Conservation (phyloP, 2,888 invertebrate genomes). For the Glyphotaelius pellucidus region DNA sequence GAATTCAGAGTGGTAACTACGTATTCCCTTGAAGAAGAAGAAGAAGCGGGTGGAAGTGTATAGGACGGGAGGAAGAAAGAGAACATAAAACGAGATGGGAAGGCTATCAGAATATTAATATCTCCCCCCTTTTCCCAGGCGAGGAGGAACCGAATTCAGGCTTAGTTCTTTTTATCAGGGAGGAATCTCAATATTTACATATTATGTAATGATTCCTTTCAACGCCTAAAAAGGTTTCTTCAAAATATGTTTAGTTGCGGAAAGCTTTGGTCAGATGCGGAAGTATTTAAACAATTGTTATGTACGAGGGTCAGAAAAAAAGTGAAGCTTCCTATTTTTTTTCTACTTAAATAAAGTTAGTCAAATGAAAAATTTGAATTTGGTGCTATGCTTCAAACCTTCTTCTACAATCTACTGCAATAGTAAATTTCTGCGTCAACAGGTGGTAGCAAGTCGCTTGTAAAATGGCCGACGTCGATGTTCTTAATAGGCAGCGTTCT, state of each 20-base stretch:
- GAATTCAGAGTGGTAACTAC: conserved; percentile 55
- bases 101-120: conserved; percentile 47
- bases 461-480: too few species aligned
- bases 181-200: not conserved
- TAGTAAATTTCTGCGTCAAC: too few species aligned
- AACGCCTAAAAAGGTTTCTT: not conserved
- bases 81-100: conserved; percentile 32
- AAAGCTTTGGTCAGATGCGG: not conserved
- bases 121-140: not conserved
- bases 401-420: too few species aligned
- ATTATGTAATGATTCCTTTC: not conserved
- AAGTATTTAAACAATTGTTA: not conserved
- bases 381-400: too few species aligned
- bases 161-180: not conserved
- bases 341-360: too few species aligned
- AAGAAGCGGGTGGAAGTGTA: conserved; percentile 17
- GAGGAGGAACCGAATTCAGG: not conserved
- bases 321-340: too few species aligned
- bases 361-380: too few species aligned
- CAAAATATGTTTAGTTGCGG: not conserved
- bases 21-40: conserved; percentile 30
- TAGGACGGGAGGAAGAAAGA: conserved; percentile 23
- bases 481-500: too few species aligned
- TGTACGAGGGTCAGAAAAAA: too few species aligned
- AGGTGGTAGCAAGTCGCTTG: too few species aligned